These are phyloP conservation scores for Aegotheles bennettii DNA, from an alignment of 2,113 vertebrate species.

Conservation along the genomic window DNA sequence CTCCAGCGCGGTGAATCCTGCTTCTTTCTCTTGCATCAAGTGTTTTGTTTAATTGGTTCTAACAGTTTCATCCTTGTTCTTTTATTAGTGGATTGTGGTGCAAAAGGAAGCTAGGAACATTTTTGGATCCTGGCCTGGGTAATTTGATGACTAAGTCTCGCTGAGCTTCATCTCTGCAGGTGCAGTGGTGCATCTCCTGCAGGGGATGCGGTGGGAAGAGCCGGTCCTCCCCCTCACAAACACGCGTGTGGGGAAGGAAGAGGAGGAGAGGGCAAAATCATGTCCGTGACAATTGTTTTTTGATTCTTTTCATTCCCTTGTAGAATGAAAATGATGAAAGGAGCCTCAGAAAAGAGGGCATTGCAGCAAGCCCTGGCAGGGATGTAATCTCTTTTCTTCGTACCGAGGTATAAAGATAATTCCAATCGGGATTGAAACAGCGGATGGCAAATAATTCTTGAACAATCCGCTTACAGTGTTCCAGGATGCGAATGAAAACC, in stretches of 20 bases:
- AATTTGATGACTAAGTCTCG: not conserved
- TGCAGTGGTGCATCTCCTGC: not conserved
- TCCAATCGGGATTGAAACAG: constrained; percentile 62
- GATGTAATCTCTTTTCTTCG: constrained; percentile 64
- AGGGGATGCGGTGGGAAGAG: not conserved
- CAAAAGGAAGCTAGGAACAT: not conserved
- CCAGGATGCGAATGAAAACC: constrained; percentile 71
- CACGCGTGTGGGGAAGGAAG: fast-evolving
- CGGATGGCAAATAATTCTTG: constrained; percentile 69
- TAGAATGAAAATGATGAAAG: not conserved
- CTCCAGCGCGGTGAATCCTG: not conserved
- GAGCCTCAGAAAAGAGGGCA: constrained; percentile 39
- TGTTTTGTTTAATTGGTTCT: not conserved
- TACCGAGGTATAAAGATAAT: constrained; percentile 63
- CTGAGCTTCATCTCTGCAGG: not conserved
- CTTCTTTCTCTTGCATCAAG: not conserved
- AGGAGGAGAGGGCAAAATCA: not conserved
- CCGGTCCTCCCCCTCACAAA: not conserved
- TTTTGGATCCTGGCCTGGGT: not conserved
- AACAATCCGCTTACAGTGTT: constrained; percentile 72
- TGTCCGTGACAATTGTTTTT: not conserved
- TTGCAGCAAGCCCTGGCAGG: constrained; percentile 15
- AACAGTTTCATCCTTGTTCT: constrained; percentile 2
- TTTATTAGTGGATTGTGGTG: not conserved
- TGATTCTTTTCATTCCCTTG: not conserved